A percentile compares a stretch with the other conserved stretches of the same genome.
These are phyloP conservation scores for Cantharis nigra DNA, from an alignment of 2,888 invertebrate species.

Conservation along the genomic window DNA sequence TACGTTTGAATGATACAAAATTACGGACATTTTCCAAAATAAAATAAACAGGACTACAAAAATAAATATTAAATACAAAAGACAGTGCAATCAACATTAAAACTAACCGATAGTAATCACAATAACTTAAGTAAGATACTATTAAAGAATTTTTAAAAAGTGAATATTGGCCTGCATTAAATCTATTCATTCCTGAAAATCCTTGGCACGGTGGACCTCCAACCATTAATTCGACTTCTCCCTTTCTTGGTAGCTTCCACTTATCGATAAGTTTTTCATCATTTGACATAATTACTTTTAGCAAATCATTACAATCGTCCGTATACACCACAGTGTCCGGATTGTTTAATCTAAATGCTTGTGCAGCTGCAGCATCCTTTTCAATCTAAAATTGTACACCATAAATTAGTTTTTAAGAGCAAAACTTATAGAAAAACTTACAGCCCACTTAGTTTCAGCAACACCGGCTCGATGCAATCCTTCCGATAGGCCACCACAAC, in stretches of 20 bases:
- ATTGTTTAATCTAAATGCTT: conserved; percentile 79
- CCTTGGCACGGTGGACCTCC: conserved; percentile 91
- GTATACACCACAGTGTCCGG: conserved; percentile 73
- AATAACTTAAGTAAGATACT: conserved; percentile 80
- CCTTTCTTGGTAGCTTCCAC: conserved; percentile 70
- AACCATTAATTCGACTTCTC: conserved; percentile 81
- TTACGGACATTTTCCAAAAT: conserved; percentile 85
- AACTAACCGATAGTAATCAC: conserved; percentile 74
- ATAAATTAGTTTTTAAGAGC: background rate
- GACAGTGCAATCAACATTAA: background rate
- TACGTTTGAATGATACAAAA: conserved; percentile 81
- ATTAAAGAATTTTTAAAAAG: conserved; percentile 85
- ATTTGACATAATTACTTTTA: conserved; percentile 70
- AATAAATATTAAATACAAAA: background rate
- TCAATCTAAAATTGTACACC: conserved; percentile 61
- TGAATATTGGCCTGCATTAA: conserved; percentile 82
- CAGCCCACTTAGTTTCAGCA: conserved; percentile 76
- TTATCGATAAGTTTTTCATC: conserved; percentile 31
- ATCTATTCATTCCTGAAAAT: conserved; percentile 88
- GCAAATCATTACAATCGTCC: conserved; percentile 79
- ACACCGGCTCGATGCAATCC: conserved; percentile 72
- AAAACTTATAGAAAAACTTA: conserved; percentile 36
- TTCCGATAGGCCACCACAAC: conserved; percentile 82
- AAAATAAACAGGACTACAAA: conserved; percentile 70
- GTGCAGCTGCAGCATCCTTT: conserved; percentile 75